Evolutionary conservation across 2,888 invertebrate genomes (phyloP).

Genomic region (Tipula unca): DNA sequence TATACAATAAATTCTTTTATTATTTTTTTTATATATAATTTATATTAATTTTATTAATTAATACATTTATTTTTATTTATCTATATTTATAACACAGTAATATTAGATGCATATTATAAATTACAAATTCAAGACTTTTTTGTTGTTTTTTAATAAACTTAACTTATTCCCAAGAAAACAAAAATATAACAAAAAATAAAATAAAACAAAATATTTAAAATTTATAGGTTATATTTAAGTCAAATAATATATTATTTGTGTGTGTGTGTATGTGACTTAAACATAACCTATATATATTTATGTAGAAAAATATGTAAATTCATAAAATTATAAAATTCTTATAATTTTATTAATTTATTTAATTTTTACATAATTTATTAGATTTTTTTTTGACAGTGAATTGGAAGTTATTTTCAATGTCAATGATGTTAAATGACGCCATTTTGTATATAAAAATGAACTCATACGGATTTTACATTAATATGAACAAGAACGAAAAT

Average conservation of each 20-base stretch:
- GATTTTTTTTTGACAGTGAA: not conserved
- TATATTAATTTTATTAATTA: not conserved
- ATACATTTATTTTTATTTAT: not conserved
- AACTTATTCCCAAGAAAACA: not conserved
- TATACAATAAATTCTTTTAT: not conserved
- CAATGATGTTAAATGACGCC: not conserved
- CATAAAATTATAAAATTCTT: not conserved
- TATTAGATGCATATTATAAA: slow-evolving; percentile 8
- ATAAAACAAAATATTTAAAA: not conserved
- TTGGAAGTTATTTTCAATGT: not conserved
- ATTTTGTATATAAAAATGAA: not conserved
- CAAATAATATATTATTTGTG: not conserved
- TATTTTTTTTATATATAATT: not conserved
- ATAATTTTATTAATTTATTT: not conserved
- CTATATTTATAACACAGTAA: not conserved
- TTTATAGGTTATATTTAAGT: not conserved
- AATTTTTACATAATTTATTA: not conserved
- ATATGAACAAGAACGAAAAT: no score
- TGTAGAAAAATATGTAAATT: not conserved
- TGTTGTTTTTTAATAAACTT: not conserved
- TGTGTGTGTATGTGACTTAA: not conserved
- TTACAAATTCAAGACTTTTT: not conserved
- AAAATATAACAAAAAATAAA: not conserved
- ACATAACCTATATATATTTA: no score
- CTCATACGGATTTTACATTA: not conserved